A percentile compares a stretch with the other conserved stretches of the same genome.
Conservation (phyloP, 2,888 invertebrate genomes). For the Pocota personata region DNA sequence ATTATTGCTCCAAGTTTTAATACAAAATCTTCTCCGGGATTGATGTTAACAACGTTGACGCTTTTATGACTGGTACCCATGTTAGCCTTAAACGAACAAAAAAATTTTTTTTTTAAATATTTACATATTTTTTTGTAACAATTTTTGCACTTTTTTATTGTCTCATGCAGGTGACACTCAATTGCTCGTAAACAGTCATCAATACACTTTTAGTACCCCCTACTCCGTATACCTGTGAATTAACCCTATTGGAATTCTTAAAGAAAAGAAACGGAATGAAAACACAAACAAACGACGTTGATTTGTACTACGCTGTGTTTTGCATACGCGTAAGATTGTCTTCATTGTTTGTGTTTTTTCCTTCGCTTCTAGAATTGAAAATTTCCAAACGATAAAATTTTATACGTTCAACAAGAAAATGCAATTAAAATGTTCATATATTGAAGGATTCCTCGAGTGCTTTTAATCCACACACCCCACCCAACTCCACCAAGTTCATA, state of each 20-base stretch:
- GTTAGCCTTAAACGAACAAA: too few relatives aligned
- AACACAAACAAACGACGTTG: conserved; percentile 33
- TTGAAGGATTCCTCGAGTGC: conserved; percentile 74
- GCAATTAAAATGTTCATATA: conserved; percentile 74
- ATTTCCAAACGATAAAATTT: conserved; percentile 82
- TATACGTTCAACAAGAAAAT: conserved; percentile 76
- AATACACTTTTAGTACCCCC: too few relatives aligned
- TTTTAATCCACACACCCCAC: conserved; percentile 68
- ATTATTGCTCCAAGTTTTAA: too few relatives aligned
- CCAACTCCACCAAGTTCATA: conserved; percentile 1
- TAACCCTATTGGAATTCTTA: background rate
- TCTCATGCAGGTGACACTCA: too few relatives aligned
- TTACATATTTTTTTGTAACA: too few relatives aligned
- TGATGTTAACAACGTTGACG: too few relatives aligned
- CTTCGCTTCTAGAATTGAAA: conserved; percentile 75
- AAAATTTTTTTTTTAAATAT: too few relatives aligned
- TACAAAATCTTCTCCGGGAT: too few relatives aligned
- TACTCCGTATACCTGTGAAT: background rate
- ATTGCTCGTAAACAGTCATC: too few relatives aligned
- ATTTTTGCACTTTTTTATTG: too few relatives aligned
- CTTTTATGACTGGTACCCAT: too few relatives aligned
- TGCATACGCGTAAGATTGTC: conserved; percentile 56
- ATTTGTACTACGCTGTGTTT: conserved; percentile 36
- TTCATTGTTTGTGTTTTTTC: conserved; percentile 23
- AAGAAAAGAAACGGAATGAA: conserved; percentile 6